Evolutionary conservation across 1,140 invertebrate genomes (phyloP), one percentile per base, ranked within the genome.

Genomic region (Bombus polaris): DNA sequence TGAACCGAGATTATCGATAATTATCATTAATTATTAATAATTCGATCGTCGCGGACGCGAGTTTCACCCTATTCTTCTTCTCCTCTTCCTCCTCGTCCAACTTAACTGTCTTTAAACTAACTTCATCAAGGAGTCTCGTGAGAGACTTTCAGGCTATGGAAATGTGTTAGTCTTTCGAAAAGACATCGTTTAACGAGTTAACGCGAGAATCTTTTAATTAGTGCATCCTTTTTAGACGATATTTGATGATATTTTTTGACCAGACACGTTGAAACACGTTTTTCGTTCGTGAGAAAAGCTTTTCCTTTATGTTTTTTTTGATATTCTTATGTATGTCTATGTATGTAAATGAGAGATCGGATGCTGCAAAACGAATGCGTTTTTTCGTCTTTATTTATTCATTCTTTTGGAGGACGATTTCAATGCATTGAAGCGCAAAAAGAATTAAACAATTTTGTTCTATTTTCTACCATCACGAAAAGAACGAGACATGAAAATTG

Each of bases 1-100:
- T 68, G 77, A 68, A 22, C 42, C 37, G 62, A 39, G n/a, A 81
- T 73, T 73, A 62, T 35, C 70, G 57, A 44, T 47, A 47, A 18
- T 47, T 47, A 18, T 18, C 0, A 18, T 65, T 59, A 82, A 82
- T 82, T 65, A 74, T 74, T 42, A 82, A 74, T 72, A 82, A 65
- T 84, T 84, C 53, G 22, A 59, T 44, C 39, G 44, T 28, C 62
- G 3, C 28, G 8, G 68, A 13, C 68, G 15, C 57, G 22, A 62
- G 12, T 25, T 18, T 39, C 22, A 66, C n/a, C 25, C 42, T 25
- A 12, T 37, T 68, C n/a, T n/a, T 22, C 10, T 6, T 39, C 32
- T 12, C 47, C 22, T 59, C 5, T 53, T 37, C 18, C 32, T 28
- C 13, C 25, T 9, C 28, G 9, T 70, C 13, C 9, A 32, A 32